Evolutionary conservation across 2,888 invertebrate species (phyloP).

Genomic region (Chesias legatella): DNA sequence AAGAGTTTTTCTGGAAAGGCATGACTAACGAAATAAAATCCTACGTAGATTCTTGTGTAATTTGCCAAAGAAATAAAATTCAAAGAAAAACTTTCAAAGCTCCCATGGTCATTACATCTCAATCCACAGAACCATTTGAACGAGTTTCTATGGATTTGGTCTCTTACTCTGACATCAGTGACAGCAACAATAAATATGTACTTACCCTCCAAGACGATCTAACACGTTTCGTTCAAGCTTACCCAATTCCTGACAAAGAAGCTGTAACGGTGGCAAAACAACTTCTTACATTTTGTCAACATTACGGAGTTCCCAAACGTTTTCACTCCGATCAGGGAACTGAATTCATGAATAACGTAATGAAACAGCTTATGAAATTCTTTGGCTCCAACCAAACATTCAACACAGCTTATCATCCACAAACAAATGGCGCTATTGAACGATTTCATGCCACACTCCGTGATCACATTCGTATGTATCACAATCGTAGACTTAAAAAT

Average conservation of each 20-base stretch:
- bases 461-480: conserved; percentile 39
- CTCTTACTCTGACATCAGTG: conserved; percentile 38
- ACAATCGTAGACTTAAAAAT: conserved; percentile 25
- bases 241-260: conserved; percentile 41
- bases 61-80: conserved; percentile 37
- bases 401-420: conserved; percentile 40
- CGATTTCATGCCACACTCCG: conserved; percentile 38
- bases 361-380: conserved; percentile 40
- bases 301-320: conserved; percentile 38
- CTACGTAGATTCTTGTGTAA: conserved; percentile 31
- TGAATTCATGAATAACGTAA: conserved; percentile 35
- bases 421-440: conserved; percentile 38
- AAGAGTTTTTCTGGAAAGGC: conserved; percentile 38
- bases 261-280: conserved; percentile 35
- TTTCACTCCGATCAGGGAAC: conserved; percentile 43
- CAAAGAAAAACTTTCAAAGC: conserved; percentile 37
- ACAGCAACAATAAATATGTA: conserved; percentile 35
- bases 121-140: conserved; percentile 39
- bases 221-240: conserved; percentile 39
- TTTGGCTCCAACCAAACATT: conserved; percentile 35
- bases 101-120: conserved; percentile 40
- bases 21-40: conserved; percentile 37
- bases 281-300: conserved; percentile 38
- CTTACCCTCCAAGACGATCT: conserved; percentile 39
- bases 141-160: conserved; percentile 40